Conservation (phyloP, 2,113 vertebrate species). For the Paratilapia polleni region DNA sequence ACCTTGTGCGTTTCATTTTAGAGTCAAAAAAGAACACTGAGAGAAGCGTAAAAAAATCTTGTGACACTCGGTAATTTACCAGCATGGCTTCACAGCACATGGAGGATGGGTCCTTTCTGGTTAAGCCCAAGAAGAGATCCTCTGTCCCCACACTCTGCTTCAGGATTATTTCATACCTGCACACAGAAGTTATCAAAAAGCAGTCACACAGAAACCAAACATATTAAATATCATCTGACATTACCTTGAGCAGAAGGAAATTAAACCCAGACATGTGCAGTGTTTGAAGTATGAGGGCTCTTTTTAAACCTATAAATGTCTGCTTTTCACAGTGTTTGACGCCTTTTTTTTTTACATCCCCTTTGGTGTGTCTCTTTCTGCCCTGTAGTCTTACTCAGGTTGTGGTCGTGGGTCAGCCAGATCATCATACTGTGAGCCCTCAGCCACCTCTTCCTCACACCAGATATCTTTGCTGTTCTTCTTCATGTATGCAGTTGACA, state of each 20-base stretch:
- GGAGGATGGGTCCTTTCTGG: slow-evolving; percentile 88
- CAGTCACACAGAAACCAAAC: background rate
- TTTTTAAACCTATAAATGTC: background rate
- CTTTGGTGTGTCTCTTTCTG: background rate
- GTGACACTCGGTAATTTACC: slow-evolving; percentile 74
- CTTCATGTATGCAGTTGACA: slow-evolving; percentile 31
- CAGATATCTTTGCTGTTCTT: slow-evolving; percentile 86
- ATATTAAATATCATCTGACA: background rate
- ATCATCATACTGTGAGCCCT: slow-evolving; percentile 87
- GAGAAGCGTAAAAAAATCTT: background rate
- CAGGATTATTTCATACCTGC: slow-evolving; percentile 89
- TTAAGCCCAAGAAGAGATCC: slow-evolving; percentile 91
- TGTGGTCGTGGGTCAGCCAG: slow-evolving; percentile 84
- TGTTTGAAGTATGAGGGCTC: background rate
- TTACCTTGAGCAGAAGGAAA: background rate
- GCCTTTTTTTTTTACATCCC: background rate
- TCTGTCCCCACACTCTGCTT: slow-evolving; percentile 91
- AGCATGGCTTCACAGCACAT: slow-evolving; percentile 92
- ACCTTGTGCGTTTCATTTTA: background rate
- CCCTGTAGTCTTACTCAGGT: slow-evolving; percentile 86
- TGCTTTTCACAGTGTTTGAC: background rate
- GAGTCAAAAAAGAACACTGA: background rate
- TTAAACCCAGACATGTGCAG: background rate
- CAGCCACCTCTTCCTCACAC: slow-evolving; percentile 85
- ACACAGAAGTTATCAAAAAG: slow-evolving; percentile 30